Conservation (phyloP, 2,113 vertebrate species). For the Prunella himalayana region DNA sequence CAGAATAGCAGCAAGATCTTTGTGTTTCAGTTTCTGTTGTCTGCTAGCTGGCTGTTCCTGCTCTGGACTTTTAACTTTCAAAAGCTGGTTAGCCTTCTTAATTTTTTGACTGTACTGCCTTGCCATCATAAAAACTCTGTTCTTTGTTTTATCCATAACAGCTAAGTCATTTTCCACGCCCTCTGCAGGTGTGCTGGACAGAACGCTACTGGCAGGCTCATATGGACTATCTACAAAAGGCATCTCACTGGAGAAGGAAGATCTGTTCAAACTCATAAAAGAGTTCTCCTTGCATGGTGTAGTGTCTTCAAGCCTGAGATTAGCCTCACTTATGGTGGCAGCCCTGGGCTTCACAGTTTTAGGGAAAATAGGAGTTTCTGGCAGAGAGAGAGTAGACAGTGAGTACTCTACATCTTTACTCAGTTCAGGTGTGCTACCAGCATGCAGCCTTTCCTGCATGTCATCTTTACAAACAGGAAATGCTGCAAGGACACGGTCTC, state of each 20-base stretch:
- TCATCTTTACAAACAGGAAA: conserved; percentile 88
- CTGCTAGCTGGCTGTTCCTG: conserved; percentile 77
- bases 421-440: conserved; percentile 57
- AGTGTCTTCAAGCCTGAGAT: conserved; percentile 75
- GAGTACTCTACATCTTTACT: conserved; percentile 67
- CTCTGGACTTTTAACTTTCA: conserved; percentile 90
- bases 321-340: conserved; percentile 78
- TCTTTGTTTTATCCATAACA: conserved; percentile 83
- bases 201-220: conserved; percentile 69
- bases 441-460: conserved; percentile 31
- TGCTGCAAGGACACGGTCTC: conserved; percentile 87
- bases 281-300: conserved; percentile 70
- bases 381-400: conserved; percentile 68
- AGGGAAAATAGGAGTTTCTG: conserved; percentile 76
- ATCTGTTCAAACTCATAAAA: conserved; percentile 69
- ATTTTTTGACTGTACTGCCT: conserved; percentile 98
- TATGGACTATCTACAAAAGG: conserved; percentile 75
- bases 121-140: conserved; percentile 93
- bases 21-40: conserved; percentile 74
- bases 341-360: conserved; percentile 74
- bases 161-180: conserved; percentile 74
- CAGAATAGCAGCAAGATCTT: conserved; percentile 90
- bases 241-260: conserved; percentile 78
- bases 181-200: conserved; percentile 65
- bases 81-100: conserved; percentile 94